phyloP scores from a whole-genome alignment of 2,888 invertebrate species.

The Phyllotreta striolata region DNA sequence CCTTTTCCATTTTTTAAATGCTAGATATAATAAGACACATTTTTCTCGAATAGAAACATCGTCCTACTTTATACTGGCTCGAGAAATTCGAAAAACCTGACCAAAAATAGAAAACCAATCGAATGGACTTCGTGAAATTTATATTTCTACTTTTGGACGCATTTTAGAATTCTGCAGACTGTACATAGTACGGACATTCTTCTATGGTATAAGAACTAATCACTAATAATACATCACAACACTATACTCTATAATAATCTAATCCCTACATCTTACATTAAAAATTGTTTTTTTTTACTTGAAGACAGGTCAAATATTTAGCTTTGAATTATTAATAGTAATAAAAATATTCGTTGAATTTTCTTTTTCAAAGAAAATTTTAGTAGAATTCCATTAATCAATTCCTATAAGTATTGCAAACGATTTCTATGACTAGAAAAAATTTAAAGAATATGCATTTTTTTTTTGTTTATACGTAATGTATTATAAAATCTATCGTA shows the following conservation, averaged over 20 bases:
- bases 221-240: slow-evolving; percentile 54
- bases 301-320: slow-evolving; percentile 54
- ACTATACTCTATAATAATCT: slow-evolving; percentile 47
- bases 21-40: slow-evolving; percentile 60
- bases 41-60: slow-evolving; percentile 43
- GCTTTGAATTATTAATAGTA: slow-evolving; percentile 36
- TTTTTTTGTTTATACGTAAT: slow-evolving; percentile 17
- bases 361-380: slow-evolving; percentile 30
- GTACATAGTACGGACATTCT: not conserved
- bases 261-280: slow-evolving; percentile 52
- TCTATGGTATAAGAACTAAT: slow-evolving; percentile 42
- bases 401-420: slow-evolving; percentile 29
- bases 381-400: slow-evolving; percentile 46
- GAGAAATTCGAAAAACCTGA: slow-evolving; percentile 3
- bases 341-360: slow-evolving; percentile 38
- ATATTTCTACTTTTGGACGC: slow-evolving; percentile 1
- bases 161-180: not conserved
- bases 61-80: slow-evolving; percentile 10
- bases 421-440: slow-evolving; percentile 26
- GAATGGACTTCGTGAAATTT: too few relatives aligned
- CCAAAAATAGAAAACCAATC: slow-evolving; percentile 9
- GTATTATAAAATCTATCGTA: slow-evolving; percentile 2
- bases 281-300: slow-evolving; percentile 47
- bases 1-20: slow-evolving; percentile 51
- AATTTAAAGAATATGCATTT: slow-evolving; percentile 42